Percentiles rank a stretch among this genome's conserved stretches.
Evolutionary conservation across 2,113 vertebrate species (phyloP).

Genomic region (Plecotus auritus): DNA sequence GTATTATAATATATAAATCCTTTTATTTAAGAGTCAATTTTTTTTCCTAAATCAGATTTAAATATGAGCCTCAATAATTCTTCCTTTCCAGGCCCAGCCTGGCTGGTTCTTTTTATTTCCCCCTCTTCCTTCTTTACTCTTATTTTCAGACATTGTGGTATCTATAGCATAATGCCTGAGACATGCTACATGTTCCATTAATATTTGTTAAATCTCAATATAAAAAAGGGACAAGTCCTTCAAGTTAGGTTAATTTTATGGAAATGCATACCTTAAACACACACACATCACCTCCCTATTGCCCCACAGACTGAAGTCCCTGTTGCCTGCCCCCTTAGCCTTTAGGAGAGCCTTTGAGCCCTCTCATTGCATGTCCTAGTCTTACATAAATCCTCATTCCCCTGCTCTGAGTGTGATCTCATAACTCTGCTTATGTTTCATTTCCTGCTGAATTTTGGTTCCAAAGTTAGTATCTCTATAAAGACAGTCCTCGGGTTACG

Average conservation of each 20-base stretch:
- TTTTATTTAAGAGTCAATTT: neutral
- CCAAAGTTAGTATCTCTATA: neutral
- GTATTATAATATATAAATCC: neutral
- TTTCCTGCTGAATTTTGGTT: conserved; percentile 44
- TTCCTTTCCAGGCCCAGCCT: neutral
- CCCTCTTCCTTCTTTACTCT: neutral
- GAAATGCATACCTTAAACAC: neutral
- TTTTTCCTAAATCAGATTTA: neutral
- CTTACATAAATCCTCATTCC: neutral
- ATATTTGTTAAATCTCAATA: neutral
- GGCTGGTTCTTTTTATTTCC: neutral
- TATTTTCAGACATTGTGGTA: neutral
- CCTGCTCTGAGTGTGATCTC: neutral
- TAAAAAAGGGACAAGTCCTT: neutral
- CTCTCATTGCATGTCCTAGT: neutral
- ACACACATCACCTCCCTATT: neutral
- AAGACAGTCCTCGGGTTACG: no score
- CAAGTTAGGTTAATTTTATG: neutral
- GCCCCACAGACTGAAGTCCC: no score
- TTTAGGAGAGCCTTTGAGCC: no score
- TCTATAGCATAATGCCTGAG: neutral
- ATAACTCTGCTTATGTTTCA: neutral
- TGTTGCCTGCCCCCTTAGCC: no score
- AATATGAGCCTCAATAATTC: neutral
- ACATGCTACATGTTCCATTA: neutral